Conservation (phyloP, 2,797 vertebrate species). For the Bovichtus variegatus region DNA sequence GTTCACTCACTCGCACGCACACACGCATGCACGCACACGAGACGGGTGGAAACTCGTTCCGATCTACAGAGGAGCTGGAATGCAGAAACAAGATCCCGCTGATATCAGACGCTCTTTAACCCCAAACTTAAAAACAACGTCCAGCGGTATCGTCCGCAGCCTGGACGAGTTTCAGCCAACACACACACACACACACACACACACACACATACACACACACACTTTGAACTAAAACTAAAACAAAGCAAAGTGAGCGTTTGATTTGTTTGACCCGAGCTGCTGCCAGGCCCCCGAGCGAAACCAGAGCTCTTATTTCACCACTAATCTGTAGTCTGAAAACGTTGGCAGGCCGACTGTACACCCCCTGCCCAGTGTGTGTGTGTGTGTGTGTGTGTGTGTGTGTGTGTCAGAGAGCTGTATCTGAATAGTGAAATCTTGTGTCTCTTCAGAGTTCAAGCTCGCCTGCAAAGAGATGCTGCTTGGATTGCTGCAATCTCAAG, state of each 20-base stretch:
- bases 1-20: not conserved
- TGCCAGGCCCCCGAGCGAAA: constrained; percentile 38
- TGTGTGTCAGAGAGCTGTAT: constrained; percentile 8
- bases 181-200: constrained; percentile 9
- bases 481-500: not conserved
- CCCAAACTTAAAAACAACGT: constrained; percentile 27
- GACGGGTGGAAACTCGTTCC: constrained; percentile 42
- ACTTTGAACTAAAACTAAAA: constrained; percentile 45
- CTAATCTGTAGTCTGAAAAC: constrained; percentile 62
- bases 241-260: constrained; percentile 58
- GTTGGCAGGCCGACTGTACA: constrained; percentile 29
- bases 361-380: constrained; percentile 27
- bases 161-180: constrained; percentile 17
- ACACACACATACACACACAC: constrained; percentile 10
- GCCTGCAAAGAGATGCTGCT: constrained; percentile 18
- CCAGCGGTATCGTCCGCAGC: not conserved
- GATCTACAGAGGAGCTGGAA: constrained; percentile 30
- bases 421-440: constrained; percentile 38
- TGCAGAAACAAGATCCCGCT: constrained; percentile 33
- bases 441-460: constrained; percentile 28
- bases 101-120: constrained; percentile 48
- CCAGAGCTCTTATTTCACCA: constrained; percentile 47
- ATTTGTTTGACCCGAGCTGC: constrained; percentile 54
- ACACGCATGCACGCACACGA: not conserved
- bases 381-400: not conserved